Base-by-base conservation (phyloP, 2,888 invertebrate genomes). In the Nowickia ferox region DNA sequence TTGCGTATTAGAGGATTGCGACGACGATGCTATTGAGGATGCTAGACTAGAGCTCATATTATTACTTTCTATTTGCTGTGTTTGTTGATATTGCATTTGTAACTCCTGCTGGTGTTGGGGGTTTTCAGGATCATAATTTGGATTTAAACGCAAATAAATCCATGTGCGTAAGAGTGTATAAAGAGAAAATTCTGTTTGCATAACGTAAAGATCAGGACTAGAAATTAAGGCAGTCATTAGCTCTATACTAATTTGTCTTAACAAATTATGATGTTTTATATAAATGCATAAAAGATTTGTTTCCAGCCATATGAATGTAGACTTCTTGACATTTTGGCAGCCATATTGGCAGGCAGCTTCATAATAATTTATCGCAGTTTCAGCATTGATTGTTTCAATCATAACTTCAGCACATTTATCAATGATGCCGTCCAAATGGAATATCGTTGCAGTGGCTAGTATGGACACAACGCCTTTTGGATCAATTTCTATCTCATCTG, bases 151-250 rank as follows among this genome's bases (percentile, higher is more conserved):
- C 65, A 95, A 89, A 88, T 94, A 96, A 89, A 95, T 93, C 96
- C 96, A 96, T 89, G 94, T 94, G 89, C 96, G 94, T 22, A 96
- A 90, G 90, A 96, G 93, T 66, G 95, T 94, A 88, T 96, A 96
- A 55, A 96, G 92, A 46, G 96, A 96, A 91, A 96, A 96, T 92
- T 96, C 96, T 0, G 96, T 96, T 92, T 96, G 96, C 93, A 96
- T 95, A 2, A 96, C 96, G 90, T 95, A 95, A 82, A 96, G 93
- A 88, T 95, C 94, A 0, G 95, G 94, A 90, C 95, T 95, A 13
- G 93, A 92, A 40, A 96, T 94, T 42, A 96, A 91, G 53, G 94
- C 93, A 4, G 93, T 93, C 95, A 96, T 95, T 84, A 96, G 90
- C 4, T 95, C 94, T n/a, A 94, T 92, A 42, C 95, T 95, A 88